A percentile compares a stretch with the other conserved stretches of the same genome.
phyloP scores from a whole-genome alignment of 2,797 vertebrate species.

The Protonibea diacanthus region DNA sequence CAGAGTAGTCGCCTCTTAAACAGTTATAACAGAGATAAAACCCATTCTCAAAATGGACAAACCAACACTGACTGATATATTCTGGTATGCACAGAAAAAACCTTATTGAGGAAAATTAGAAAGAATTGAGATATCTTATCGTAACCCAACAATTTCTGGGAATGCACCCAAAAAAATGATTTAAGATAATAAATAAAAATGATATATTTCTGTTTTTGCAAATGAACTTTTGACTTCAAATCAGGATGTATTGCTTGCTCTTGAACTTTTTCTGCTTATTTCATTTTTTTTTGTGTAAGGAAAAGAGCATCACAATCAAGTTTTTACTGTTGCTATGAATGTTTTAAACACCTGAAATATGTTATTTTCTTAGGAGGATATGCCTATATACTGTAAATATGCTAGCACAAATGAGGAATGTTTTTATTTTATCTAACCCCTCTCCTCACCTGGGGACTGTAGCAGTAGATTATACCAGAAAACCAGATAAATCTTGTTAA shows the following conservation, averaged over 20 bases:
- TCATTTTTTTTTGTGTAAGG: background rate
- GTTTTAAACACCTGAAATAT: conserved; percentile 3
- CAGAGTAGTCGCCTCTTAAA: background rate
- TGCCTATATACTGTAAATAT: background rate
- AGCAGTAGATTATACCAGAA: conserved; percentile 16
- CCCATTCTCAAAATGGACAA: background rate
- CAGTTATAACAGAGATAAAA: background rate
- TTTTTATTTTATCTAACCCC: conserved; percentile 3
- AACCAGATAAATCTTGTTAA: conserved; percentile 31
- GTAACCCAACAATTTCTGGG: no score
- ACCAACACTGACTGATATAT: background rate
- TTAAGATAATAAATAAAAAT: background rate
- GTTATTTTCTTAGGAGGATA: background rate
- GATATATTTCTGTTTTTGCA: background rate
- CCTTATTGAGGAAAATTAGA: no score
- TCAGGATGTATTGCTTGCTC: conserved; percentile 2
- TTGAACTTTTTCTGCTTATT: background rate
- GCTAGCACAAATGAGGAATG: conserved; percentile 3
- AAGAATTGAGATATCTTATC: no score
- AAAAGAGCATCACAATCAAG: no score
- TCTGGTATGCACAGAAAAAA: background rate
- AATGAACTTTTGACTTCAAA: background rate
- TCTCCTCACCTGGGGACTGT: conserved; percentile 9
- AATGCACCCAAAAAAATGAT: background rate
- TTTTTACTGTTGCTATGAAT: background rate